Conservation (phyloP, 2,797 vertebrate genomes). For the Bucorvus abyssinicus region DNA sequence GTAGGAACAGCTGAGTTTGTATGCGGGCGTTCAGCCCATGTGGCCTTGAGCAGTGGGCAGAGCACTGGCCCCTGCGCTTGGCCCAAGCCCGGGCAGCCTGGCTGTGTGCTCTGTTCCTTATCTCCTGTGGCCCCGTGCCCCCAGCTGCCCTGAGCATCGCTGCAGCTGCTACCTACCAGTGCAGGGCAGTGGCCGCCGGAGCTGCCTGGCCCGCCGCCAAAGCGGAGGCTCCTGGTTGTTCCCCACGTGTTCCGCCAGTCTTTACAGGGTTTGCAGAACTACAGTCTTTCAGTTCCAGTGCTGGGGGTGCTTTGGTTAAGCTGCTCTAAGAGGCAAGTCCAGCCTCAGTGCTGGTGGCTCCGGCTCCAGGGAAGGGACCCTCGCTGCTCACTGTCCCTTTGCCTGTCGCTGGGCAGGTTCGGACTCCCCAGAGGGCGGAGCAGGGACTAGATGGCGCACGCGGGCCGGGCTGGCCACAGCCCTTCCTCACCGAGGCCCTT, state of each 20-base stretch:
- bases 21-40: fast-evolving
- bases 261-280: background rate
- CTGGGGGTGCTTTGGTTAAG: background rate
- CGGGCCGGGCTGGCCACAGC: background rate
- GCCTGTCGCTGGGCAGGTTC: fast-evolving
- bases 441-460: constrained; percentile 38
- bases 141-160: background rate
- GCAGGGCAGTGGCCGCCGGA: background rate
- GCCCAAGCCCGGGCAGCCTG: background rate
- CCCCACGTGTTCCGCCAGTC: fast-evolving
- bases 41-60: background rate
- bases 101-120: fast-evolving
- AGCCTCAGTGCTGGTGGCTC: background rate
- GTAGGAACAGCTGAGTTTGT: background rate
- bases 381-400: fast-evolving
- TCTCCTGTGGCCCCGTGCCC: background rate
- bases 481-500: background rate
- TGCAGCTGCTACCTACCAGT: background rate
- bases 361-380: background rate
- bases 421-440: fast-evolving
- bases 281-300: background rate
- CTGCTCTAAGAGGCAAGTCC: background rate
- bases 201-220: fast-evolving
- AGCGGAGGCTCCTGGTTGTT: background rate
- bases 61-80: fast-evolving